These are phyloP conservation scores for Montipora foliosa DNA, from an alignment of 64 coral and sea anemone genomes.

Conservation along the genomic window DNA sequence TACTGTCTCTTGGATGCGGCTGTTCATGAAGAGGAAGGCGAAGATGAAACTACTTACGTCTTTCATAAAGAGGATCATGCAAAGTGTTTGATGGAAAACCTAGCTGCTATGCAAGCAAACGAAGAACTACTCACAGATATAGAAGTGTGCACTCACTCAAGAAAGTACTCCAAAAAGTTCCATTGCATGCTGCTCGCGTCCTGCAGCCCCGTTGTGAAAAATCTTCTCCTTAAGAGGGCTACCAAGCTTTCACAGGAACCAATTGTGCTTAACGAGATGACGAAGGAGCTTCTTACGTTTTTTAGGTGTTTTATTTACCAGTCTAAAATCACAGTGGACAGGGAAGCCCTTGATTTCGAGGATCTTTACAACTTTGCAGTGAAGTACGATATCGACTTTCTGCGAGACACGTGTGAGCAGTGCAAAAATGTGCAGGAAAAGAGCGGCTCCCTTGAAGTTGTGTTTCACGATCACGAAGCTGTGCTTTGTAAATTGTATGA, in stretches of 20 bases:
- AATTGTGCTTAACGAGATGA: conserved; percentile 16
- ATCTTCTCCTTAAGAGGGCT: background rate
- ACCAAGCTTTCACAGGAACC: background rate
- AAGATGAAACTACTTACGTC: background rate
- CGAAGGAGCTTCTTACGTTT: background rate
- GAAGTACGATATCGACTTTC: background rate
- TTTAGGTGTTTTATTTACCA: conserved; percentile 36
- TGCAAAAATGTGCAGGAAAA: background rate
- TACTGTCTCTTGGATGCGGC: background rate
- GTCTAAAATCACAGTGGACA: conserved; percentile 10
- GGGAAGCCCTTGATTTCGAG: background rate
- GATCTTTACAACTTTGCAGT: conserved; percentile 40
- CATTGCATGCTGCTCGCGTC: conserved; percentile 24
- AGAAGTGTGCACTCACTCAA: background rate
- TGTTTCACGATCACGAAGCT: background rate
- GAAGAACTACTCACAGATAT: conserved; percentile 12
- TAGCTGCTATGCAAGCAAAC: conserved; percentile 21
- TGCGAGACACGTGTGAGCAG: background rate
- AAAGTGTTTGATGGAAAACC: conserved; percentile 35
- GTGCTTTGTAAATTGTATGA: conserved; percentile 2
- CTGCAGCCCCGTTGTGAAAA: conserved; percentile 12
- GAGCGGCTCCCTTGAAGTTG: background rate
- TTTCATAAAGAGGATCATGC: conserved; percentile 41
- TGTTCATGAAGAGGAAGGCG: background rate
- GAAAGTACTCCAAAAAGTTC: conserved; percentile 5